Base-by-base conservation (phyloP, 2,888 invertebrate species). In the Harpagoxenus sublaevis region DNA sequence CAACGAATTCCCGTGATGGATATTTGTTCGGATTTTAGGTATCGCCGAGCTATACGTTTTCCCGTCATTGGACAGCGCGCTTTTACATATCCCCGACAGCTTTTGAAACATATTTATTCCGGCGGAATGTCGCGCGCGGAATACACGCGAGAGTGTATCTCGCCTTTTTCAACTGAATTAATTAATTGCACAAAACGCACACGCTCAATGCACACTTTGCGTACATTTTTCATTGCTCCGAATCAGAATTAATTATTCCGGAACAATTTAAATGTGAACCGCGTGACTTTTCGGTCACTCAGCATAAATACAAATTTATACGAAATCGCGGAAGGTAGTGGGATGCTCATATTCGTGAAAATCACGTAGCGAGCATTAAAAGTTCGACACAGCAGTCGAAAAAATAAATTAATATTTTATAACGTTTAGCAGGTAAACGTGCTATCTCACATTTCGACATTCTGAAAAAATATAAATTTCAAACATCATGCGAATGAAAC, bases 11-110 rank as follows among this genome's bases (percentile, higher is more conserved):
- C 60, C 35, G 28, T 78, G 78, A 81, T 81, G 60, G 48, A 71
- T 81, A 81, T 81, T 81, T 71, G 60, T 81, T 81, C 48, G 48
- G 79, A 81, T 81, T 81, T 81, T 81, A 81, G 79, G 71, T 81
- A 81, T 81, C 60, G 48, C 18, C 45, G 48, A 3, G 60, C 28
- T 23, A 79, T 71, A 79, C 60, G 39, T 79, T 81, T 81, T 81
- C 48, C 48, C 71, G 35, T 60, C 71, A 60, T 15, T 60, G 79
- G 60, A 51, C 60, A 71, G 60, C 18, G 60, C 12, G 79, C 48
- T 81, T 81, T 81, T 81, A 81, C 73, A 71, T 81, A 39, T 65
- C 48, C 48, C 48, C 60, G 73, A 81, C 79, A 81, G 79, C 79
- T 81, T 60, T 81, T 62, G 48, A 70, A 70, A 79, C 55, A 68